A percentile compares a stretch with the other conserved stretches of the same genome.
phyloP scores from a whole-genome alignment of 2,888 invertebrate species.

The Melanophora roralis region DNA sequence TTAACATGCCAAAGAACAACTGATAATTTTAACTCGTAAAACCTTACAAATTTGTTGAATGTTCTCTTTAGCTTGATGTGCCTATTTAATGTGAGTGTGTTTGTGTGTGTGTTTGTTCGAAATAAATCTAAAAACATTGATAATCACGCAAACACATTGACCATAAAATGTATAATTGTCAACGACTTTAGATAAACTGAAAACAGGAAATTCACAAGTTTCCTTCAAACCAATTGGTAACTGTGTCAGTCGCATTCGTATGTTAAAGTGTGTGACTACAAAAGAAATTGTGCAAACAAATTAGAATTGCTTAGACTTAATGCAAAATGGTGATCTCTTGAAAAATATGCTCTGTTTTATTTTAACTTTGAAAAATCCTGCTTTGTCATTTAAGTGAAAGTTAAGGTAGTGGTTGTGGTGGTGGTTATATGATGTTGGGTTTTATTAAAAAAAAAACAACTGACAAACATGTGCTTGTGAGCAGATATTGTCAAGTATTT shows the following conservation, averaged over 20 bases:
- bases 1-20: conserved; percentile 70
- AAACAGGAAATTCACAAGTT: conserved; percentile 22
- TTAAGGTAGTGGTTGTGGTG: conserved; percentile 28
- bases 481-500: conserved; percentile 30
- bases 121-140: conserved; percentile 24
- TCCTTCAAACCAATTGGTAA: neutral
- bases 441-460: neutral
- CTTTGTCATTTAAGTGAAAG: neutral
- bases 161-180: neutral
- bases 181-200: neutral
- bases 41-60: neutral
- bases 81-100: neutral
- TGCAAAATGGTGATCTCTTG: conserved; percentile 30
- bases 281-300: neutral
- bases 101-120: no score
- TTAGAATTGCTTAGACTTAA: conserved; percentile 25
- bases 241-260: neutral
- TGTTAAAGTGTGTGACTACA: neutral
- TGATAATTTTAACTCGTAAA: conserved; percentile 35
- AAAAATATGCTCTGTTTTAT: neutral
- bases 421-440: neutral
- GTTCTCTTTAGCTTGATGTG: neutral
- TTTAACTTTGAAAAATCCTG: neutral
- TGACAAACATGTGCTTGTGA: conserved; percentile 22
- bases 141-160: conserved; percentile 18